A percentile compares a stretch with the other conserved stretches of the same genome.
These are phyloP conservation scores for Puntigrus tetrazona DNA, from an alignment of 2,113 vertebrate genomes.

Conservation along the genomic window DNA sequence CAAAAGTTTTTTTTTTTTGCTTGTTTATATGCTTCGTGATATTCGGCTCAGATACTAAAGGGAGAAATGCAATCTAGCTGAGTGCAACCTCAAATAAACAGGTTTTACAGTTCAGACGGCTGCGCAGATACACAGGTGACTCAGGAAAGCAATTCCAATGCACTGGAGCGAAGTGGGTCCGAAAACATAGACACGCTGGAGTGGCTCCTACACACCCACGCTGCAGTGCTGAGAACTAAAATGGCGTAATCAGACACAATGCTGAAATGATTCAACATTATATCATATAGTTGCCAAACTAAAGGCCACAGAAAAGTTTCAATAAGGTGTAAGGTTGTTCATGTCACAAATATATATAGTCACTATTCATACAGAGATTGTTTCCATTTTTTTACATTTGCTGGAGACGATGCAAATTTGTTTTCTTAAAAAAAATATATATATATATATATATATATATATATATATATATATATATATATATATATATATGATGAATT, in stretches of 20 bases:
- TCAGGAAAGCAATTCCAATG: constrained; percentile 66
- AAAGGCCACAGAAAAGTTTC: constrained; percentile 1
- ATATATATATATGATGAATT: not conserved
- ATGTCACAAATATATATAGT: constrained; percentile 5
- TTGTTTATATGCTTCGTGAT: constrained; percentile 5
- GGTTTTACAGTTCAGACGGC: constrained; percentile 57
- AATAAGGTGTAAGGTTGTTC: not conserved
- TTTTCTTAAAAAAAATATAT: constrained; percentile 2
- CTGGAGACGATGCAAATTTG: not conserved
- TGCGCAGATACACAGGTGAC: constrained; percentile 59
- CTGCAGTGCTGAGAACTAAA: not conserved
- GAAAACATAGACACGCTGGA: not conserved
- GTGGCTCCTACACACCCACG: constrained; percentile 8
- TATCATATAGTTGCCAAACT: not conserved
- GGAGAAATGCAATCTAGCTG: constrained; percentile 55
- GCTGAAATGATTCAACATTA: not conserved
- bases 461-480: too few species aligned
- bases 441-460: too few species aligned
- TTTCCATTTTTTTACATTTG: not conserved
- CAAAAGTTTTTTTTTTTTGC: not conserved
- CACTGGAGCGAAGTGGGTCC: constrained; percentile 57
- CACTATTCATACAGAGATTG: not conserved
- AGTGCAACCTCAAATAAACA: constrained; percentile 55
- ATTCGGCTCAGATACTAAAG: constrained; percentile 18
- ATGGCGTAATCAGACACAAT: not conserved